Conservation (phyloP, 2,888 invertebrate species). For the Hyppa rectilinea region DNA sequence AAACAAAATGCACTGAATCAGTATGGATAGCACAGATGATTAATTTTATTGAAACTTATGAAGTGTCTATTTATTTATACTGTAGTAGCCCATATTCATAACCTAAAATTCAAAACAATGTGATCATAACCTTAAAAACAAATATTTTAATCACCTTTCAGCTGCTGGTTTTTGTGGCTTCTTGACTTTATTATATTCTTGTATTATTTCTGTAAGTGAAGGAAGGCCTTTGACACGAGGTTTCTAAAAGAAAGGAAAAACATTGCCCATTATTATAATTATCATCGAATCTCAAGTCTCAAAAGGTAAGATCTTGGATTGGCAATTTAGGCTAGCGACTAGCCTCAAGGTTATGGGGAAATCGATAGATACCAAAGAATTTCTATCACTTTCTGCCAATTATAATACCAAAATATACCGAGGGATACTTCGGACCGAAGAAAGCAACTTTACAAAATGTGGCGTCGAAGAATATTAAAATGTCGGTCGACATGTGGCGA, state of each 20-base stretch:
- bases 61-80: neutral
- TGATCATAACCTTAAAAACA: constrained; percentile 49
- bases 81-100: neutral
- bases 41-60: neutral
- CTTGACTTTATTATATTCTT: constrained; percentile 54
- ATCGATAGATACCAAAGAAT: neutral
- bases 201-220: constrained; percentile 90
- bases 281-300: neutral
- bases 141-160: constrained; percentile 56
- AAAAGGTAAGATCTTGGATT: neutral
- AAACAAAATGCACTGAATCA: neutral
- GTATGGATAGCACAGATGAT: neutral
- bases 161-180: constrained; percentile 59
- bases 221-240: constrained; percentile 92
- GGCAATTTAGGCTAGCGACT: no score
- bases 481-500: constrained; percentile 40
- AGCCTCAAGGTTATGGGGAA: neutral
- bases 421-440: neutral
- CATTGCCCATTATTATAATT: neutral
- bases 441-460: constrained; percentile 28
- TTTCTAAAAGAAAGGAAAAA: constrained; percentile 83
- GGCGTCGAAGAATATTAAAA: constrained; percentile 12
- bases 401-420: neutral
- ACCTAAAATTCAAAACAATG: constrained; percentile 14
- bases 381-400: neutral